A percentile compares a stretch with the other conserved stretches of the same genome.
Evolutionary conservation across 2,113 vertebrate species (phyloP).

Genomic region (Hemicordylus capensis): DNA sequence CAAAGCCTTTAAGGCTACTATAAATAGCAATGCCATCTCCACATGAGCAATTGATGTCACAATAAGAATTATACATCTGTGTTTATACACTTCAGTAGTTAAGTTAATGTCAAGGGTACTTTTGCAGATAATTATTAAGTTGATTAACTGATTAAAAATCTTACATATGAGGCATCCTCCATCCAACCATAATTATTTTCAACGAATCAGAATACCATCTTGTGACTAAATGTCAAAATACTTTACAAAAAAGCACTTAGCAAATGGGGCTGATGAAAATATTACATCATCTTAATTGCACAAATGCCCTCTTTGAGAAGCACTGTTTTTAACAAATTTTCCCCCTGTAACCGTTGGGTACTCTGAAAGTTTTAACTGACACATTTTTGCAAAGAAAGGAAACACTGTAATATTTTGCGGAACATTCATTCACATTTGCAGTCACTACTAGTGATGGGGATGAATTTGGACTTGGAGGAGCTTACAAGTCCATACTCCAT

Average conservation of each 20-base stretch:
- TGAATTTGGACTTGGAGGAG: background rate
- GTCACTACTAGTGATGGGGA: background rate
- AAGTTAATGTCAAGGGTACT: conserved; percentile 64
- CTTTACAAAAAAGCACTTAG: conserved; percentile 4
- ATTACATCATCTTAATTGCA: background rate
- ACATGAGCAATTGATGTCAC: conserved; percentile 56
- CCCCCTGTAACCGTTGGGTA: background rate
- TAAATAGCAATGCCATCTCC: conserved; percentile 44
- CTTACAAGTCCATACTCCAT: background rate
- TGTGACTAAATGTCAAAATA: conserved; percentile 9
- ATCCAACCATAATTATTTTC: conserved; percentile 11
- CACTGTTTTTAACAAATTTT: background rate
- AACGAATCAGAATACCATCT: conserved; percentile 28
- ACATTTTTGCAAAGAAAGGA: background rate
- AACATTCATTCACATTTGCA: background rate
- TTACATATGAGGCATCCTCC: conserved; percentile 28
- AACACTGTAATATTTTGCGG: background rate
- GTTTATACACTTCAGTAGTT: conserved; percentile 64
- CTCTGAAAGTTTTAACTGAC: background rate
- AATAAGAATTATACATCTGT: conserved; percentile 66
- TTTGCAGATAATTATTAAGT: conserved; percentile 63
- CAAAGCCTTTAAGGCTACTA: conserved; percentile 37
- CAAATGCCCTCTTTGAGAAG: background rate
- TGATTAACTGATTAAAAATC: conserved; percentile 62
- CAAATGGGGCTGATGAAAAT: background rate